These are phyloP conservation scores for Whitmania pigra DNA, from an alignment of 1,140 invertebrate species.

Conservation along the genomic window DNA sequence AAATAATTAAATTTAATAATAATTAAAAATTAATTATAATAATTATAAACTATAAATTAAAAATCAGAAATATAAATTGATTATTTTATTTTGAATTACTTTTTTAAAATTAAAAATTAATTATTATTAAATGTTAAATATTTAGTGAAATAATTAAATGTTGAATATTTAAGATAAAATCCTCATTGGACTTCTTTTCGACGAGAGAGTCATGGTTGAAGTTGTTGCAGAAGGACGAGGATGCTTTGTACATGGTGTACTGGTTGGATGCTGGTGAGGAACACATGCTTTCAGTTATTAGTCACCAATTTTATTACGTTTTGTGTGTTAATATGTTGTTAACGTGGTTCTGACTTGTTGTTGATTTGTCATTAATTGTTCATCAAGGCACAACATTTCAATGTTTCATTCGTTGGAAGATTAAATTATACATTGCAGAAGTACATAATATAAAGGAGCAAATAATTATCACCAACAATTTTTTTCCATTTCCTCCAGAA, in stretches of 20 bases:
- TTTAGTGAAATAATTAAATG: background rate
- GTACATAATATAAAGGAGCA: no score
- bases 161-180: slow-evolving; percentile 19
- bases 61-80: no score
- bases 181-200: slow-evolving; percentile 11
- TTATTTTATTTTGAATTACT: no score
- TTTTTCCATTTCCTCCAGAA: no score
- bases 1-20: slow-evolving; percentile 7
- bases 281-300: background rate
- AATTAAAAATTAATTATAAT: no score
- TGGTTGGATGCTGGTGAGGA: slow-evolving; percentile 21
- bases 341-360: no score
- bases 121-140: background rate
- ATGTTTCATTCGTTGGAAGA: background rate
- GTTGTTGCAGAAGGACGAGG: background rate
- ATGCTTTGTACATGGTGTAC: slow-evolving; percentile 17
- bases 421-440: no score
- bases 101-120: no score
- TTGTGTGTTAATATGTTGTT: slow-evolving; percentile 7
- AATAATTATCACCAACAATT: no score
- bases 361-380: no score
- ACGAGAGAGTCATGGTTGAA: slow-evolving; percentile 14
- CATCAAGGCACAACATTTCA: no score
- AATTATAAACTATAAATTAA: no score
- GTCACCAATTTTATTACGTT: background rate